phyloP scores from a whole-genome alignment of 2,797 vertebrate species.

The Arctocebus calabarensis region DNA sequence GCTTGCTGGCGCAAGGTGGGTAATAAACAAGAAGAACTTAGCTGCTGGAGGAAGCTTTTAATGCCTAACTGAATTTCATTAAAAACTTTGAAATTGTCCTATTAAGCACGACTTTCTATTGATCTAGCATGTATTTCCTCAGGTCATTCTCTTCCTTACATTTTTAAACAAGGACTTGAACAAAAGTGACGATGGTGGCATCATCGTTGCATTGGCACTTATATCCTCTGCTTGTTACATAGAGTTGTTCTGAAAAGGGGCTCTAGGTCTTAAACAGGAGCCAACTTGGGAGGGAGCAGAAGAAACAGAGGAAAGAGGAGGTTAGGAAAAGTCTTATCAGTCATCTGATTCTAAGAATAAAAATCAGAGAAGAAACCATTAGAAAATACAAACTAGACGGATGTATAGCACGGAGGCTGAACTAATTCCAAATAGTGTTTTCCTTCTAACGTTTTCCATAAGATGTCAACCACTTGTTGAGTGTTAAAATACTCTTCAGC shows the following conservation, averaged over 20 bases:
- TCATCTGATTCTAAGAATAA: slow-evolving; percentile 61
- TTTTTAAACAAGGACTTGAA: slow-evolving; percentile 51
- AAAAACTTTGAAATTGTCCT: slow-evolving; percentile 82
- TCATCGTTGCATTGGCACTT: slow-evolving; percentile 59
- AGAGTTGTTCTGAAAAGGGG: background rate
- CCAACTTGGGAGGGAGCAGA: slow-evolving; percentile 22
- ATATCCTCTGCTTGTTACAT: slow-evolving; percentile 67
- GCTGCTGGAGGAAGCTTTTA: slow-evolving; percentile 81
- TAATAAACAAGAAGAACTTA: slow-evolving; percentile 74
- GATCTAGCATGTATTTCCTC: slow-evolving; percentile 58
- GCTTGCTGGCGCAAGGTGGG: slow-evolving; percentile 73
- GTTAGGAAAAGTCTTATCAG: slow-evolving; percentile 53
- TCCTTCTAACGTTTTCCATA: slow-evolving; percentile 77
- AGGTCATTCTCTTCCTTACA: slow-evolving; percentile 59
- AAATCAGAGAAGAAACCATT: slow-evolving; percentile 66
- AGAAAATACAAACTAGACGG: slow-evolving; percentile 52
- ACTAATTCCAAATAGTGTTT: slow-evolving; percentile 87
- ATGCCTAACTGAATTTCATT: slow-evolving; percentile 82
- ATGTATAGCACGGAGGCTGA: slow-evolving; percentile 70
- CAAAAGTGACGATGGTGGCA: slow-evolving; percentile 32
- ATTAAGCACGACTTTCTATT: slow-evolving; percentile 82
- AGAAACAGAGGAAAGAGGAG: slow-evolving; percentile 60
- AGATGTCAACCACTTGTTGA: slow-evolving; percentile 87
- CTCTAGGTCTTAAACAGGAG: slow-evolving; percentile 49
- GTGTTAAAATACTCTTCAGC: slow-evolving; percentile 88